Percentiles rank a stretch among this genome's conserved stretches.
Conservation (phyloP, 2,113 vertebrate species). For the Oncorhynchus masou region DNA sequence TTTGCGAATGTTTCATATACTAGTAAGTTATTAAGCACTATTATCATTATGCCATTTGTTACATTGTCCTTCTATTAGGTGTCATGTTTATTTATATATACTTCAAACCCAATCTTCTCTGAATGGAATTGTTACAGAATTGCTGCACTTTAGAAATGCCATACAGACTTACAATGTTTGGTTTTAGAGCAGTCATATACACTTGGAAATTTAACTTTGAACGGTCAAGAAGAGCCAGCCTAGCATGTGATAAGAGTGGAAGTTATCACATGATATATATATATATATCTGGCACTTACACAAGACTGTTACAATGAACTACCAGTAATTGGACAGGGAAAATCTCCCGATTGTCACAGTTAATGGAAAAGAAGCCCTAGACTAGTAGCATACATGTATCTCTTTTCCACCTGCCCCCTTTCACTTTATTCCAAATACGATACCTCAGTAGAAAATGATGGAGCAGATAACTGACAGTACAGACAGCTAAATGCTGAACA, state of each 20-base stretch:
- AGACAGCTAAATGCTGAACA: not conserved
- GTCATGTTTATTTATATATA: no score
- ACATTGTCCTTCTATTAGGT: not conserved
- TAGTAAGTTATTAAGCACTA: constrained; percentile 24
- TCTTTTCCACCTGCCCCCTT: no score
- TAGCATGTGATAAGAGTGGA: constrained; percentile 1
- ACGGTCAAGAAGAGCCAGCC: not conserved
- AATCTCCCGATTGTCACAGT: not conserved
- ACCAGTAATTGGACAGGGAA: not conserved
- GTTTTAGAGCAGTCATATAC: constrained; percentile 6
- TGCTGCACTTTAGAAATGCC: constrained; percentile 29
- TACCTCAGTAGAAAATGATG: no score
- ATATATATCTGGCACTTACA: not conserved
- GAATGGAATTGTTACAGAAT: not conserved
- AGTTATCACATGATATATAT: constrained; percentile 11
- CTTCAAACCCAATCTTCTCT: not conserved
- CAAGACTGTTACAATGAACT: not conserved
- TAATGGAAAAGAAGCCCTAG: not conserved
- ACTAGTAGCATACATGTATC: not conserved
- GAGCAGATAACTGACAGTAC: no score
- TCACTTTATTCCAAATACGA: no score
- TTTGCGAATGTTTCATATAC: constrained; percentile 30
- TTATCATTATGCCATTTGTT: not conserved
- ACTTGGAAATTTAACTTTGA: not conserved
- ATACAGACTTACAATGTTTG: constrained; percentile 13